Percentiles rank a stretch among this genome's conserved stretches.
Conservation (phyloP, 2,888 invertebrate genomes). For the Tridacna crocea region DNA sequence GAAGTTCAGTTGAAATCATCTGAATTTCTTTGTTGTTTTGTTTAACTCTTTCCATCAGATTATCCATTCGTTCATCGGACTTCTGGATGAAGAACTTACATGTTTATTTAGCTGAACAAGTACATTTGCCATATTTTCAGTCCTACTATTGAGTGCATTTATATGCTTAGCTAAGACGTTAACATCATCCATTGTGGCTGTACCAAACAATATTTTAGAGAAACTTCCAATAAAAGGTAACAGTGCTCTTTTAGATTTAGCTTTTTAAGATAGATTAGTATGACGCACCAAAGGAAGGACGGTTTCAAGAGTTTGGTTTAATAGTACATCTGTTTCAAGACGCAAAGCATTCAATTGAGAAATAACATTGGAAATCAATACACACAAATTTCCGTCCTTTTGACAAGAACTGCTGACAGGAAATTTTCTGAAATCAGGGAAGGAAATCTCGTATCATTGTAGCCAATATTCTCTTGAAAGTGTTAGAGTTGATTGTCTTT, state of each 20-base stretch:
- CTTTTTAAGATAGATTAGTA: conserved; percentile 21
- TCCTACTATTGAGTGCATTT: conserved; percentile 25
- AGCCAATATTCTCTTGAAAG: conserved; percentile 41
- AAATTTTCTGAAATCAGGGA: conserved; percentile 24
- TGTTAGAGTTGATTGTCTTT: conserved; percentile 18
- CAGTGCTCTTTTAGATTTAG: conserved; percentile 27
- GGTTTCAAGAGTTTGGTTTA: conserved; percentile 23
- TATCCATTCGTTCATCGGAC: conserved; percentile 15
- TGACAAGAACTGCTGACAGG: conserved; percentile 19
- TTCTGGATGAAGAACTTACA: conserved; percentile 12
- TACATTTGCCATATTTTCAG: conserved; percentile 23
- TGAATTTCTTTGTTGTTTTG: conserved; percentile 8
- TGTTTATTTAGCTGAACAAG: conserved; percentile 26
- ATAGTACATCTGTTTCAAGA: background rate
- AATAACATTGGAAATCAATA: conserved; percentile 21
- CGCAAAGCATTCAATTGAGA: conserved; percentile 29
- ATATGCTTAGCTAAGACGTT: conserved; percentile 38
- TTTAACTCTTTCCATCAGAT: conserved; percentile 20
- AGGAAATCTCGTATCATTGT: conserved; percentile 41
- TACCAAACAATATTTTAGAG: conserved; percentile 52
- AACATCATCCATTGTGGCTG: conserved; percentile 55
- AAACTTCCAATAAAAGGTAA: conserved; percentile 52
- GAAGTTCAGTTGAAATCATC: background rate
- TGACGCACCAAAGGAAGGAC: conserved; percentile 14
- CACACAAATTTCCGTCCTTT: conserved; percentile 9